phyloP scores from a whole-genome alignment of 1,140 invertebrate species.

The Grapholita molesta region DNA sequence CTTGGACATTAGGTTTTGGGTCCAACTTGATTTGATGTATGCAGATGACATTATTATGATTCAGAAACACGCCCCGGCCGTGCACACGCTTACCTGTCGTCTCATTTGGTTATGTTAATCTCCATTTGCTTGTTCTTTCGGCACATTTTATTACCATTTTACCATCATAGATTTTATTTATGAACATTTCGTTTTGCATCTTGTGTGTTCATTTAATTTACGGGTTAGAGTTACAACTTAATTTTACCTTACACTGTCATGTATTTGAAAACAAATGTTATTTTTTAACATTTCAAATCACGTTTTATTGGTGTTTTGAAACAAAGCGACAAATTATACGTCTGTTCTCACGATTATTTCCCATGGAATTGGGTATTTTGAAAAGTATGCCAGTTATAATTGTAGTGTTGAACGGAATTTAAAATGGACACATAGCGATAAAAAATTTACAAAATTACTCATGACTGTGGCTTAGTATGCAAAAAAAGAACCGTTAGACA shows the following conservation, averaged over 20 bases:
- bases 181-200: constrained; percentile 8
- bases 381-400: background rate
- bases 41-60: constrained; percentile 18
- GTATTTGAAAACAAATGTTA: background rate
- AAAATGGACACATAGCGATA: background rate
- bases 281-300: background rate
- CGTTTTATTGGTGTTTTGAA: background rate
- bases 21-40: constrained; percentile 17
- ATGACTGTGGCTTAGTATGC: background rate
- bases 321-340: background rate
- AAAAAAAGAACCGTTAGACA: constrained; percentile 20
- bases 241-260: constrained; percentile 3
- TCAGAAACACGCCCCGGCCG: constrained; percentile 12
- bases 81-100: constrained; percentile 10
- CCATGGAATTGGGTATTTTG: background rate
- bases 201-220: background rate
- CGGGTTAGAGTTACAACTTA: constrained; percentile 12
- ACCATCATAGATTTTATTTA: constrained; percentile 16
- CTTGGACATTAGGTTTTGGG: constrained; percentile 3
- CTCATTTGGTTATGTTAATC: constrained; percentile 21
- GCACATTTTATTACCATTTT: constrained; percentile 20
- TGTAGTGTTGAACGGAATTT: background rate
- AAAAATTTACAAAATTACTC: constrained; percentile 23
- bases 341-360: background rate
- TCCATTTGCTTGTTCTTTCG: constrained; percentile 17